Evolutionary conservation across 53 echinoderm and acorn worm genomes (phyloP).

Genomic region (Paracentrotus lividus): DNA sequence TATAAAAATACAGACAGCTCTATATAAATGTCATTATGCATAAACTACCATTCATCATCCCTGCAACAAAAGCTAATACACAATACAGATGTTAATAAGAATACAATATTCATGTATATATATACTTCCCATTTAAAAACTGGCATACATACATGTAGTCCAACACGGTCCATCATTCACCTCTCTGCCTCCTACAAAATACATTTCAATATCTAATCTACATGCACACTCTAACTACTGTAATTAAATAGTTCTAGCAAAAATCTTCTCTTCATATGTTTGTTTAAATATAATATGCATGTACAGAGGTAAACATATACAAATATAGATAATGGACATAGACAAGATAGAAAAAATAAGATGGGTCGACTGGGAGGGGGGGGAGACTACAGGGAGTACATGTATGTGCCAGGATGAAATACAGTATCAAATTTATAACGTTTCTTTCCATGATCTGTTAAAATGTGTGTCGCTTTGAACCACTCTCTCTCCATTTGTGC

Average conservation of each 20-base stretch:
- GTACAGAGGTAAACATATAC: slow-evolving; percentile 71
- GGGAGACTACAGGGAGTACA: neutral
- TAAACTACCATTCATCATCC: slow-evolving; percentile 30
- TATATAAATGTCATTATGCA: slow-evolving; percentile 22
- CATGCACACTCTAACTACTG: slow-evolving; percentile 67
- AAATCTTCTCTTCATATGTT: slow-evolving; percentile 59
- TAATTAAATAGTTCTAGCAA: slow-evolving; percentile 66
- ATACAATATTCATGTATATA: slow-evolving; percentile 56
- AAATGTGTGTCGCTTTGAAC: neutral
- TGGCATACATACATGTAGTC: too few species aligned
- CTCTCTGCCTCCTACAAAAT: slow-evolving; percentile 40
- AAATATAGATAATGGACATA: slow-evolving; percentile 33
- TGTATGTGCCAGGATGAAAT: neutral
- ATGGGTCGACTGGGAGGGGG: neutral
- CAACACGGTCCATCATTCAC: slow-evolving; percentile 42
- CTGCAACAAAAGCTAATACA: slow-evolving; percentile 23
- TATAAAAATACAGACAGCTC: slow-evolving; percentile 50
- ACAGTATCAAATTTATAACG: neutral
- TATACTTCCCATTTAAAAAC: slow-evolving; percentile 38
- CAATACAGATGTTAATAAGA: slow-evolving; percentile 46
- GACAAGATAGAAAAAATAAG: slow-evolving; percentile 5
- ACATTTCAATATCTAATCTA: slow-evolving; percentile 57
- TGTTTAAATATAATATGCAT: slow-evolving; percentile 74
- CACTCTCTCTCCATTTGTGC: neutral
- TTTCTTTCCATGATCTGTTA: neutral